A percentile compares a stretch with the other conserved stretches of the same genome.
These are phyloP conservation scores for Epizoanthus fatuus DNA, from an alignment of 92 coral and sea anemone species.

Conservation along the genomic window DNA sequence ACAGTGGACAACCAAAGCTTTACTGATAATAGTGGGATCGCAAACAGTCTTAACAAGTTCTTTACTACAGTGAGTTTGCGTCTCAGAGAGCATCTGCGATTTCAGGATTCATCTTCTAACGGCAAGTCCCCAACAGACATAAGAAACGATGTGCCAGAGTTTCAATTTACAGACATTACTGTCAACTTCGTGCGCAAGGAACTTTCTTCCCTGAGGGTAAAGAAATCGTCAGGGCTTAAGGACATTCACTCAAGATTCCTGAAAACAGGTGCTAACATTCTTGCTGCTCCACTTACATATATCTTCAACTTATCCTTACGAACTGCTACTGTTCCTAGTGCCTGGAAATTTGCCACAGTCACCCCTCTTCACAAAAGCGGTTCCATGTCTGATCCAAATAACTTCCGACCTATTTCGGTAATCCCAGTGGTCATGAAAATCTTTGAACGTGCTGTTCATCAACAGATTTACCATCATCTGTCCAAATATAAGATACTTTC, in stretches of 20 bases:
- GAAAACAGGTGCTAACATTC: slow-evolving; percentile 18
- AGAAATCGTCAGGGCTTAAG: slow-evolving; percentile 49
- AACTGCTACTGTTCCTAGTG: slow-evolving; percentile 32
- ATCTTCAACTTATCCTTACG: slow-evolving; percentile 29
- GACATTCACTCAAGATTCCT: slow-evolving; percentile 49
- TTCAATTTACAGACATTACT: slow-evolving; percentile 40
- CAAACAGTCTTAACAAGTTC: slow-evolving; percentile 35
- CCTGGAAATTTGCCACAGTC: slow-evolving; percentile 48
- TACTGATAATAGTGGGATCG: slow-evolving; percentile 14
- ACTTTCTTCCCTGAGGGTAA: slow-evolving; percentile 43
- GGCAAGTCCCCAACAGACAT: neutral
- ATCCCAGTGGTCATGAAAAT: slow-evolving; percentile 49
- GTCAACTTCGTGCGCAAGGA: slow-evolving; percentile 54
- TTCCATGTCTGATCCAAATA: slow-evolving; percentile 21
- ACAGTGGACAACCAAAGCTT: neutral
- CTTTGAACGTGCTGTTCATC: slow-evolving; percentile 54
- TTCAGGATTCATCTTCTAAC: neutral
- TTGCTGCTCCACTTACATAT: slow-evolving; percentile 39
- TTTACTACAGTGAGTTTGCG: neutral
- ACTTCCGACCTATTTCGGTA: slow-evolving; percentile 42
- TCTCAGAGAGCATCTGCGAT: neutral
- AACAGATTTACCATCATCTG: slow-evolving; percentile 47
- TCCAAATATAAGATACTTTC: slow-evolving; percentile 23
- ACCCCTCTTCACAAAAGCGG: slow-evolving; percentile 39
- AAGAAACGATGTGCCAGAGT: slow-evolving; percentile 22